Conservation (phyloP, 2,113 vertebrate genomes). For the Perca fluviatilis region DNA sequence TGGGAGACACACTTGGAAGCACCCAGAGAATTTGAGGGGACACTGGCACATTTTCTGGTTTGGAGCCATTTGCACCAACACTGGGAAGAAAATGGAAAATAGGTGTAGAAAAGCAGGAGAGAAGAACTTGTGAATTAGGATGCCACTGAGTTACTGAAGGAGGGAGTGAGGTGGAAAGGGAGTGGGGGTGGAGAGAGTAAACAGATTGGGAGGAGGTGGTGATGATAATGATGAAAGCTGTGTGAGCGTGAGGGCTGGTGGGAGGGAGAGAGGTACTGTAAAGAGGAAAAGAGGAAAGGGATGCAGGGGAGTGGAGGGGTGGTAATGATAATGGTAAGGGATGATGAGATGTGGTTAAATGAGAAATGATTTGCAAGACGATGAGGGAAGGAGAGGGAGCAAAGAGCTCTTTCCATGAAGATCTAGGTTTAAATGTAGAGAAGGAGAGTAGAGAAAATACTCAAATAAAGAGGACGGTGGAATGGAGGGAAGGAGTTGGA, state of each 20-base stretch:
- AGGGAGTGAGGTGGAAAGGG: conserved; percentile 42
- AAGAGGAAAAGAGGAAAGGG: conserved; percentile 45
- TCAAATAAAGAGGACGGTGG: conserved; percentile 57
- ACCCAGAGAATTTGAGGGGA: conserved; percentile 12
- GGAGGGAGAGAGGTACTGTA: conserved; percentile 48
- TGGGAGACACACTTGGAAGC: background rate
- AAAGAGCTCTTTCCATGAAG: conserved; percentile 46
- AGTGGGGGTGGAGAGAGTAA: conserved; percentile 62
- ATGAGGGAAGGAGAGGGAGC: conserved; percentile 40
- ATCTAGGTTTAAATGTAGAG: conserved; percentile 51
- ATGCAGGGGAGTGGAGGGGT: conserved; percentile 24
- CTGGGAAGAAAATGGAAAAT: conserved; percentile 34
- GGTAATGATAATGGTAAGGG: conserved; percentile 59
- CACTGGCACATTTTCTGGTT: conserved; percentile 19
- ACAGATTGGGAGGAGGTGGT: conserved; percentile 70
- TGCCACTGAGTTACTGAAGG: conserved; percentile 45
- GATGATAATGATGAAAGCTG: conserved; percentile 74
- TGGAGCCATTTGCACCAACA: conserved; percentile 35
- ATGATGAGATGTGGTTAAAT: conserved; percentile 66
- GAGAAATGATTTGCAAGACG: conserved; percentile 64
- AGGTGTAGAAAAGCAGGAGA: conserved; percentile 35
- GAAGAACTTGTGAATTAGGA: conserved; percentile 59
- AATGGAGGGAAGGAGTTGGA: conserved; percentile 42
- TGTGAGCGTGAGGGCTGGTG: conserved; percentile 53
- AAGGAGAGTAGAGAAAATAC: conserved; percentile 48